Percentiles rank a stretch among this genome's conserved stretches.
phyloP scores from a whole-genome alignment of 2,797 vertebrate genomes.

The Benthosema pterotum region DNA sequence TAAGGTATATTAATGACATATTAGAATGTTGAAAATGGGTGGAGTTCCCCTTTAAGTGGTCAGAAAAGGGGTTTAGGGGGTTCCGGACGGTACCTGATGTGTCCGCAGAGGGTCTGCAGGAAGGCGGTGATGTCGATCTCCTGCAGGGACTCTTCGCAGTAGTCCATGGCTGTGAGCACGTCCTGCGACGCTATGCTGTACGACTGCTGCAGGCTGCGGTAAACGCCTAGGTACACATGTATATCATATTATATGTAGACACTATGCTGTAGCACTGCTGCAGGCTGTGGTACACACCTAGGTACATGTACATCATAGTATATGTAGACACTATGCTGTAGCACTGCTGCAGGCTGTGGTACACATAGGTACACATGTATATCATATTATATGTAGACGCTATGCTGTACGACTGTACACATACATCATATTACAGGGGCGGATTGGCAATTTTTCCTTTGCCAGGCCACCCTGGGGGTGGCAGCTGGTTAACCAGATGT shows the following conservation, averaged over 20 bases:
- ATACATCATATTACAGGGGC: too few relatives aligned
- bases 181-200: conserved; percentile 89
- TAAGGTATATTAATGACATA: too few relatives aligned
- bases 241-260: neutral
- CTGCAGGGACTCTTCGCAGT: conserved; percentile 96
- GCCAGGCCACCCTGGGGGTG: too few relatives aligned
- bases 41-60: too few relatives aligned
- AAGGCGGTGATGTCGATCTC: conserved; percentile 95
- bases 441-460: too few relatives aligned
- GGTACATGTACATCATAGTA: conserved; percentile 3
- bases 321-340: neutral
- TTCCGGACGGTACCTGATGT: too few relatives aligned
- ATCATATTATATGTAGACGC: neutral
- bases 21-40: too few relatives aligned
- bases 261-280: conserved; percentile 59
- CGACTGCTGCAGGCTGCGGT: conserved; percentile 92
- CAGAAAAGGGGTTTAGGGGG: too few relatives aligned
- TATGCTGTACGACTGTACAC: too few relatives aligned
- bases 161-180: conserved; percentile 92
- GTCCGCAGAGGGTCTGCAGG: conserved; percentile 91
- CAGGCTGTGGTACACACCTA: conserved; percentile 93
- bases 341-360: conserved; percentile 86
- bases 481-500: too few relatives aligned
- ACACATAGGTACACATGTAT: conserved; percentile 82
- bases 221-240: conserved; percentile 83